A percentile compares a stretch with the other conserved stretches of the same genome.
Evolutionary conservation across 2,113 vertebrate genomes (phyloP).

Genomic region (Fregata magnificens): DNA sequence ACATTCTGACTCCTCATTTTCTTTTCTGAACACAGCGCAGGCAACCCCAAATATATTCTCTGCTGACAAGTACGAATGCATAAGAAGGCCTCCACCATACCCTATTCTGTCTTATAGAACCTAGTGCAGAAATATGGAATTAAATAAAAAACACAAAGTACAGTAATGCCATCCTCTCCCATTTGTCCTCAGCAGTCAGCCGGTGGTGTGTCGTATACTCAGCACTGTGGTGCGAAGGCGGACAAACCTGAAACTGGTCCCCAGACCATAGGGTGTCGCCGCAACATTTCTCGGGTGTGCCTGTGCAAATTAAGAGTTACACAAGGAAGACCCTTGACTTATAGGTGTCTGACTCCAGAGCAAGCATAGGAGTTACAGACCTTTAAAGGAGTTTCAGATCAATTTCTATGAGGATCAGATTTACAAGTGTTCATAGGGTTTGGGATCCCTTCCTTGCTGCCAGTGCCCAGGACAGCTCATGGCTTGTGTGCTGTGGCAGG

Average conservation of each 20-base stretch:
- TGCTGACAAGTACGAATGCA: not conserved
- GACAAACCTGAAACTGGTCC: not conserved
- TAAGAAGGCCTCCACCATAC: not conserved
- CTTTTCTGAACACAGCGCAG: not conserved
- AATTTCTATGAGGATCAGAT: not conserved
- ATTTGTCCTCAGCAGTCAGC: not conserved
- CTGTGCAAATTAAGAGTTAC: not conserved
- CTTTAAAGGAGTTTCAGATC: not conserved
- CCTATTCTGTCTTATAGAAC: not conserved
- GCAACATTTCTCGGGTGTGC: not conserved
- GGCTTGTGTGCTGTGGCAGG: not conserved
- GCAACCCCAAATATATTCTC: not conserved
- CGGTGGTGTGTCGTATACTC: not conserved
- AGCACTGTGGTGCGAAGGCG: not conserved
- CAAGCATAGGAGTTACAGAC: not conserved
- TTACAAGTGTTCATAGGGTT: not conserved
- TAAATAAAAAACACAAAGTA: not conserved
- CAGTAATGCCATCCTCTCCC: not conserved
- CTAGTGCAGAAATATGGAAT: not conserved
- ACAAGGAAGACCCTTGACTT: not conserved
- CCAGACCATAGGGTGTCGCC: fast-evolving
- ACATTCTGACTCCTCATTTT: not conserved
- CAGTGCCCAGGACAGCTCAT: not conserved
- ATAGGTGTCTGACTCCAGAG: not conserved
- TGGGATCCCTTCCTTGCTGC: not conserved